Evolutionary conservation across 1,140 invertebrate genomes (phyloP), one percentile per base, ranked within the genome.

Genomic region (Ostrea denselamellosa): DNA sequence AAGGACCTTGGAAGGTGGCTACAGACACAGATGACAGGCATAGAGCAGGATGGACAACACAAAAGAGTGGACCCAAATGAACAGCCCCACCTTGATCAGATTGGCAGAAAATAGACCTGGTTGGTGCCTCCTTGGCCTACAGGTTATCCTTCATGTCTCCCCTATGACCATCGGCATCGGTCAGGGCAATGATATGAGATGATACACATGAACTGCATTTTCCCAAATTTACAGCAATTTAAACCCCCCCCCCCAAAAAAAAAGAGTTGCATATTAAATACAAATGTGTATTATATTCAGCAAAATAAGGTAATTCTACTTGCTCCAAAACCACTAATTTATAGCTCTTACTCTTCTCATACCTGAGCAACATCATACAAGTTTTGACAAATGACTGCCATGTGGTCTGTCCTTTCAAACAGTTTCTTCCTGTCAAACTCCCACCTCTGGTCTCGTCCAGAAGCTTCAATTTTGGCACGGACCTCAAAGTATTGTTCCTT

Each of bases 371-470:
- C 96, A 91, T 97, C 96, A 58, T 96, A 95, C 25, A 98, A 95
- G 93, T 98, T 97, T 34, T 96, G 95, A 90, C 97, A 97, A n/a
- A 98, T 97, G 17, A 90, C 89, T 17, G 96, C 96, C 90, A 98
- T 97, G 92, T 98, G 98, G 92, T 98, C 97, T 0, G 97, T 97
- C 83, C 96, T 96, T 10, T 96, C 96, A 93, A 98, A 98, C 2
- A 98, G 95, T 77, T 96, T 96, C 12, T 96, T 96, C 89, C 97
- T 96, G 92, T 98, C 97, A 94, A 99, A 98, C 94, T 99, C 98
- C 98, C 98, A 98, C 19, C 98, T 96, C 12, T 96, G 96, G 5
- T 97, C 97, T 91, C 97, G 97, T 0, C 97, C 97, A 0, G 97
- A 97, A 4, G 96, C 92, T 94, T 98, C 98, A 89, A 98, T 98